Base-by-base conservation (phyloP, 2,797 vertebrate genomes). In the Notolepis coatsorum region DNA sequence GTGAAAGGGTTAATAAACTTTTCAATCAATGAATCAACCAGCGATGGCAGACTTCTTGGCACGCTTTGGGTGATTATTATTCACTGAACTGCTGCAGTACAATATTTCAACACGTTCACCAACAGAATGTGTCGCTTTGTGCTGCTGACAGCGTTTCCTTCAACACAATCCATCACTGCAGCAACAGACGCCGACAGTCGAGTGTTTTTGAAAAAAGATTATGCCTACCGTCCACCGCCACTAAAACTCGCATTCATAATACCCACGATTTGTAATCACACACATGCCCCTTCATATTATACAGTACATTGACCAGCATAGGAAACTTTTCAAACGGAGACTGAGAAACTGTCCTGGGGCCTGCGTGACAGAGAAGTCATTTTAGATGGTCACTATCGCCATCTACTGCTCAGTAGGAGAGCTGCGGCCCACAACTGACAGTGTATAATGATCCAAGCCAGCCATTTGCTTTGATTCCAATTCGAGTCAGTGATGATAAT, bases 351-450 rank as follows among this genome's bases (percentile, higher is more conserved):
- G 13, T 56, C 51, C 28, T 70, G 24, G 17, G 20, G 31, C 13
- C 31, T 9, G 31, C 13, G 31, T 35, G 20, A 41, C 60, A 49
- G 43, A 70, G 69, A 64, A 17, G 17, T 13, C 27, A 28, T 23
- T 72, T 75, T 53, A 47, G 20, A 42, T 72, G 43, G 24, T 27
- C 77, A 79, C 77, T 38, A 71, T 60, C 63, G 68, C 77, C 85
- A 85, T 71, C 88, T 88, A 75, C 13, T 58, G 80, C 3, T 48
- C 52, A 62, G 1, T 38, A n/a, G 17, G 15, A 45, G 41, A 61
- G 61, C 4, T 73, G 33, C n/a, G n/a, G n/a, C n/a, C n/a, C n/a
- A n/a, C n/a, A n/a, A n/a, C n/a, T n/a, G n/a, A n/a, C n/a, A n/a
- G n/a, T n/a, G n/a, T n/a, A n/a, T n/a, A n/a, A n/a, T n/a, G n/a